Evolutionary conservation across 1,140 invertebrate species (phyloP).

Genomic region (Rhynchophorus ferrugineus): DNA sequence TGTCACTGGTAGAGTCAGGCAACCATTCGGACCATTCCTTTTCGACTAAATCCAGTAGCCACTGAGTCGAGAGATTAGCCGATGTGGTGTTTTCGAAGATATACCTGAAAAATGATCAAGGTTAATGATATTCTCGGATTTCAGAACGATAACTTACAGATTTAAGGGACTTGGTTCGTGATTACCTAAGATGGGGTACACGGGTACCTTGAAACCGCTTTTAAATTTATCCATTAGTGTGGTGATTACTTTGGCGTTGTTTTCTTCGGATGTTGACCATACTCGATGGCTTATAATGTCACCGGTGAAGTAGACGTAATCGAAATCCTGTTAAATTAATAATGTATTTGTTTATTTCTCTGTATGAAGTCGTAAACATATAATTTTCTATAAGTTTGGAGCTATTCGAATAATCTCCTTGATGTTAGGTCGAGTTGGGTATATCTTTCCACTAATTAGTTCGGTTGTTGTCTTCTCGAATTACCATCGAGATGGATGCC

Average conservation of each 20-base stretch:
- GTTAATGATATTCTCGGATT: no score
- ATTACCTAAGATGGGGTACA: constrained; percentile 76
- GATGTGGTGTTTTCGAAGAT: constrained; percentile 27
- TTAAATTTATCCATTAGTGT: constrained; percentile 51
- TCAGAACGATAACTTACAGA: constrained; percentile 63
- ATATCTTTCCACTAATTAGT: no score
- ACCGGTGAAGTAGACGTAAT: constrained; percentile 77
- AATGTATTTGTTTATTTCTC: constrained; percentile 68
- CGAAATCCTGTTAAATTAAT: constrained; percentile 38
- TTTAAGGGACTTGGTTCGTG: constrained; percentile 85
- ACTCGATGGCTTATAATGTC: constrained; percentile 77
- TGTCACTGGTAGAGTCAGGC: constrained; percentile 49
- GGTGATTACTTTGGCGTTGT: constrained; percentile 53
- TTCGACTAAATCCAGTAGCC: constrained; percentile 60
- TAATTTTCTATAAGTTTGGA: no score
- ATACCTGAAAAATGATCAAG: constrained; percentile 42
- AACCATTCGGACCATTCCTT: constrained; percentile 59
- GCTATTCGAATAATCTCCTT: no score
- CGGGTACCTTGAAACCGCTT: constrained; percentile 48
- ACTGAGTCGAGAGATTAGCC: constrained; percentile 48
- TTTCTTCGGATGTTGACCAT: constrained; percentile 66
- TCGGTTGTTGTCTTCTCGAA: no score
- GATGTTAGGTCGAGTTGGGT: no score
- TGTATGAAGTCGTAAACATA: constrained; percentile 50
- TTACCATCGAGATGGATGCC: no score